Percentiles rank a stretch among this genome's conserved stretches.
phyloP scores from a whole-genome alignment of 1,140 invertebrate species.

The Drosophila tropicalis region DNA sequence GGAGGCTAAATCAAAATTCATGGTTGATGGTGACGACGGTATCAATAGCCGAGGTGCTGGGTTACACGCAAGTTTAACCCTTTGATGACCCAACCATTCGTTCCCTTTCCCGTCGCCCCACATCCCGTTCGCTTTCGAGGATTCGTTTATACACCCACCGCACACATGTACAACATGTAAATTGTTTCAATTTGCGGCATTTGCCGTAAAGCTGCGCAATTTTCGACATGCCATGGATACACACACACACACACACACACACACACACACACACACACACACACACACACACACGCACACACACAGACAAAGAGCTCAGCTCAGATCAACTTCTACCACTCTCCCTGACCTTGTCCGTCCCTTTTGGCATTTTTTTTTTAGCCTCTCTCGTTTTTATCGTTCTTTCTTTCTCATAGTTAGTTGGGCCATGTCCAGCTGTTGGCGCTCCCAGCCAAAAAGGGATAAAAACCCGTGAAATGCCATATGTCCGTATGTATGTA shows the following conservation, averaged over 20 bases:
- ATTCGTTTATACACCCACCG: conserved; percentile 24
- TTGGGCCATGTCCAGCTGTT: conserved; percentile 71
- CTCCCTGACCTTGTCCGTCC: conserved; percentile 4
- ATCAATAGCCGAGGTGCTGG: conserved; percentile 64
- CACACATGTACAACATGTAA: conserved; percentile 79
- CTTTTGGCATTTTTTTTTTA: not conserved
- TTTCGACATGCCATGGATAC: conserved; percentile 76
- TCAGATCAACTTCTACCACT: conserved; percentile 4
- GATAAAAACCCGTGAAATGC: conserved; percentile 39
- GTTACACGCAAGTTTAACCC: conserved; percentile 77
- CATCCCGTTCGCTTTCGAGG: not conserved
- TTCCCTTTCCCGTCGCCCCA: not conserved
- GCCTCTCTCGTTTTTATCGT: conserved; percentile 1
- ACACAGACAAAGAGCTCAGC: not conserved
- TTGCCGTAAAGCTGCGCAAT: conserved; percentile 80
- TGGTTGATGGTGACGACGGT: conserved; percentile 61
- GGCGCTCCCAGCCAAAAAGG: conserved; percentile 54
- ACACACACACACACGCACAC: not conserved
- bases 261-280: conserved; percentile 15
- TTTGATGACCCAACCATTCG: conserved; percentile 58
- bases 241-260: conserved; percentile 22
- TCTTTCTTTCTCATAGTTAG: conserved; percentile 49
- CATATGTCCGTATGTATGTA: not conserved
- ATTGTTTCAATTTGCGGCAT: conserved; percentile 82
- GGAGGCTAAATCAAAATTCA: conserved; percentile 79